Conservation (phyloP, 1,140 invertebrate species). For the Drosophila grimshawi region DNA sequence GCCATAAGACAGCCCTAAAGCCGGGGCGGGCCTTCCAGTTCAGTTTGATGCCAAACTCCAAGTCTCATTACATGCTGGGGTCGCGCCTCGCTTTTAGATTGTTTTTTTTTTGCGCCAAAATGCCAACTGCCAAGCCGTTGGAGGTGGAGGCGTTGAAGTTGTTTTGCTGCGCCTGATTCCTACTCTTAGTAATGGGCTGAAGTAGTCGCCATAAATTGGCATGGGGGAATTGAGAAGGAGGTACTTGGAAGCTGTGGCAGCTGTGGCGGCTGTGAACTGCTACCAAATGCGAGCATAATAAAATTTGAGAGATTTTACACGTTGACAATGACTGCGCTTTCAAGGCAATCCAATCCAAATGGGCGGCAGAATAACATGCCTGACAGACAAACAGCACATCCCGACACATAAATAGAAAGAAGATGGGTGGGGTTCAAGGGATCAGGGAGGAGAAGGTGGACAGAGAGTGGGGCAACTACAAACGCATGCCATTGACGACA, state of each 20-base stretch:
- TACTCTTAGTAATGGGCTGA: slow-evolving; percentile 39
- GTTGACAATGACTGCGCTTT: slow-evolving; percentile 59
- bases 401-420: slow-evolving; percentile 21
- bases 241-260: slow-evolving; percentile 18
- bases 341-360: neutral
- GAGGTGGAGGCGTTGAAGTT: slow-evolving; percentile 23
- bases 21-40: slow-evolving; percentile 30
- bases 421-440: neutral
- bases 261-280: slow-evolving; percentile 31
- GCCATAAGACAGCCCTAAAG: slow-evolving; percentile 35
- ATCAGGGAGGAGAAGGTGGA: too few relatives aligned
- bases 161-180: slow-evolving; percentile 30
- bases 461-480: neutral
- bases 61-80: slow-evolving; percentile 66
- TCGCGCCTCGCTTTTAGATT: slow-evolving; percentile 26
- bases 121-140: slow-evolving; percentile 64
- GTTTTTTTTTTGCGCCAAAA: slow-evolving; percentile 38
- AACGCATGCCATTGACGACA: slow-evolving; percentile 26
- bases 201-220: slow-evolving; percentile 51
- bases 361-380: slow-evolving; percentile 17
- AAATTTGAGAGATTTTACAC: slow-evolving; percentile 73
- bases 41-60: slow-evolving; percentile 52
- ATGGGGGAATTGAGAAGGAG: slow-evolving; percentile 1
- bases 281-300: slow-evolving; percentile 71
- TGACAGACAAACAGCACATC: slow-evolving; percentile 29